phyloP scores from a whole-genome alignment of 1,140 invertebrate species.

The Plectrocnemia conspersa region DNA sequence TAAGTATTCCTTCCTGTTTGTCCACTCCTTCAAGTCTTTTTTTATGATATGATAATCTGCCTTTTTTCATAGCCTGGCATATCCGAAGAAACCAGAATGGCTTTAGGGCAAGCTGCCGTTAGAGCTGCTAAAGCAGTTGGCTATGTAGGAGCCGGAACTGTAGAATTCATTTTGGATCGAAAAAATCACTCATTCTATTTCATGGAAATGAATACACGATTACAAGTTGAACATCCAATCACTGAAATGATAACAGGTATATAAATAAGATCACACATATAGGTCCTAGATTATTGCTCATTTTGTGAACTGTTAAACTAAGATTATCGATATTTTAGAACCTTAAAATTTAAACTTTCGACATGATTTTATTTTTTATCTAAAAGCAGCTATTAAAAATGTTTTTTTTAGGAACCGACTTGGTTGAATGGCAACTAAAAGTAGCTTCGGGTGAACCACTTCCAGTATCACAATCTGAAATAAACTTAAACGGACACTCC shows the following conservation, averaged over 20 bases:
- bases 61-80: slow-evolving; percentile 66
- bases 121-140: slow-evolving; percentile 86
- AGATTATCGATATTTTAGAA: neutral
- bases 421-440: slow-evolving; percentile 95
- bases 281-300: neutral
- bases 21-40: no score
- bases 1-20: no score
- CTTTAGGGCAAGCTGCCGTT: slow-evolving; percentile 87
- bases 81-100: slow-evolving; percentile 64
- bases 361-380: neutral
- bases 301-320: neutral
- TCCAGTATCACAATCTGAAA: slow-evolving; percentile 74
- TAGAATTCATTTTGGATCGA: slow-evolving; percentile 90
- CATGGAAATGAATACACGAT: slow-evolving; percentile 98
- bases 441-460: slow-evolving; percentile 81
- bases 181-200: slow-evolving; percentile 88
- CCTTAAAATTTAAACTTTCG: neutral
- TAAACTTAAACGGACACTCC: slow-evolving; percentile 74
- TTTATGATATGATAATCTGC: neutral
- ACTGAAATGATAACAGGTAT: slow-evolving; percentile 92
- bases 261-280: neutral
- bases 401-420: slow-evolving; percentile 67
- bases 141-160: slow-evolving; percentile 95
- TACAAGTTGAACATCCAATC: slow-evolving; percentile 96
- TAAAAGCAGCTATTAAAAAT: no score